A percentile compares a stretch with the other conserved stretches of the same genome.
These are phyloP conservation scores for Epinephelus lanceolatus DNA, from an alignment of 2,113 vertebrate species.

Conservation along the genomic window DNA sequence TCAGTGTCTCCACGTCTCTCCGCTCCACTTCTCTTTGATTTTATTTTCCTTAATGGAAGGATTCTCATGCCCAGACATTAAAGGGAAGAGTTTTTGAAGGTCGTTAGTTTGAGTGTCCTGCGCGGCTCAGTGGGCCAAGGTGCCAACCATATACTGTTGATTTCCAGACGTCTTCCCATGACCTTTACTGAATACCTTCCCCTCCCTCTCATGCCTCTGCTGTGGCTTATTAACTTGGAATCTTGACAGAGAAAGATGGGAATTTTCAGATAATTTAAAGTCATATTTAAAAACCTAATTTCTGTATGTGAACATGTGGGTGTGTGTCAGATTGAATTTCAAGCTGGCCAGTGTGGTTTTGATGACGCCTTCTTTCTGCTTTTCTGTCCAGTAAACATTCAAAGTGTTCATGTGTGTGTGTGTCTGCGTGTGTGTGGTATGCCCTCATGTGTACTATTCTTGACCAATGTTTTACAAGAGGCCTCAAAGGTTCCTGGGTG, in stretches of 20 bases:
- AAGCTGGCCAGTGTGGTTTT: background rate
- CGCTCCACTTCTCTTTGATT: constrained; percentile 40
- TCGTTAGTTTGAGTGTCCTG: constrained; percentile 19
- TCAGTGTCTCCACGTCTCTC: constrained; percentile 39
- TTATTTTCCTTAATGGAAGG: constrained; percentile 46
- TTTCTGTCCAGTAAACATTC: constrained; percentile 7
- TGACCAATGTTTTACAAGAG: constrained; percentile 66
- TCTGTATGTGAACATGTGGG: background rate
- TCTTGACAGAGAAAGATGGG: background rate
- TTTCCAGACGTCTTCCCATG: constrained; percentile 44
- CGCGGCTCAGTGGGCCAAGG: background rate
- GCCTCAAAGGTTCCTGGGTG: constrained; percentile 70
- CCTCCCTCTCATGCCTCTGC: constrained; percentile 18
- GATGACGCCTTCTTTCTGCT: background rate
- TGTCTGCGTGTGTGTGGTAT: constrained; percentile 21
- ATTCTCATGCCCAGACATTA: constrained; percentile 32
- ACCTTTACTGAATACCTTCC: constrained; percentile 48
- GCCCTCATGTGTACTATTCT: constrained; percentile 56
- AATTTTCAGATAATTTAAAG: background rate
- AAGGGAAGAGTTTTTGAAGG: constrained; percentile 19
- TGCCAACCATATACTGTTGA: constrained; percentile 26
- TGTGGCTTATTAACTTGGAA: constrained; percentile 15
- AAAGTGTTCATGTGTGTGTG: background rate
- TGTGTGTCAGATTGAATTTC: background rate
- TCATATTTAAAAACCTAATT: background rate